Percentiles rank a stretch among this genome's conserved stretches.
Conservation (phyloP, 2,797 vertebrate species). For the Ctenosaura bakeri region DNA sequence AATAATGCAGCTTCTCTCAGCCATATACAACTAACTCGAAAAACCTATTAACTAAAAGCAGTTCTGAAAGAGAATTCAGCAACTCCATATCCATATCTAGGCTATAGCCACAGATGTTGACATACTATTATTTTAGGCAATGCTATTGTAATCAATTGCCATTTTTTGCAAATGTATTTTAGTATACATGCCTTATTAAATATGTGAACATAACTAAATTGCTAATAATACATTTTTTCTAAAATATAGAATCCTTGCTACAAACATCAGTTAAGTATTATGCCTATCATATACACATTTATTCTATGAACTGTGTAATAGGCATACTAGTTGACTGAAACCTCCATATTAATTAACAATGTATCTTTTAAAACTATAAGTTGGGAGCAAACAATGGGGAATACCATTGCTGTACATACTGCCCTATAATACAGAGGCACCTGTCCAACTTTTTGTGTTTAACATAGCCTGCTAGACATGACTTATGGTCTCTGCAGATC, state of each 20-base stretch:
- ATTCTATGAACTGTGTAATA: not conserved
- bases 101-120: no score
- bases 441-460: not conserved
- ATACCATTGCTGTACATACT: not conserved
- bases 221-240: not conserved
- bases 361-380: not conserved
- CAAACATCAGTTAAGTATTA: not conserved
- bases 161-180: not conserved
- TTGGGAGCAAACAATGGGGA: not conserved
- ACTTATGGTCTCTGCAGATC: no score
- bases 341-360: not conserved
- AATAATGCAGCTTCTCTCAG: not conserved
- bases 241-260: not conserved
- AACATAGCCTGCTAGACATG: no score
- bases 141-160: not conserved
- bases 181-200: not conserved
- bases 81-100: no score
- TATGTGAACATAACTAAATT: not conserved
- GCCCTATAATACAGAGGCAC: not conserved
- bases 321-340: not conserved
- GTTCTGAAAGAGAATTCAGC: not conserved
- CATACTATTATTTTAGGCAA: not conserved
- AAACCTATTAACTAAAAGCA: slow-evolving; percentile 20
- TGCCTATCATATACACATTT: not conserved
- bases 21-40: not conserved